Base-by-base conservation (phyloP, 2,797 vertebrate genomes). In the Neostethus bicornis region DNA sequence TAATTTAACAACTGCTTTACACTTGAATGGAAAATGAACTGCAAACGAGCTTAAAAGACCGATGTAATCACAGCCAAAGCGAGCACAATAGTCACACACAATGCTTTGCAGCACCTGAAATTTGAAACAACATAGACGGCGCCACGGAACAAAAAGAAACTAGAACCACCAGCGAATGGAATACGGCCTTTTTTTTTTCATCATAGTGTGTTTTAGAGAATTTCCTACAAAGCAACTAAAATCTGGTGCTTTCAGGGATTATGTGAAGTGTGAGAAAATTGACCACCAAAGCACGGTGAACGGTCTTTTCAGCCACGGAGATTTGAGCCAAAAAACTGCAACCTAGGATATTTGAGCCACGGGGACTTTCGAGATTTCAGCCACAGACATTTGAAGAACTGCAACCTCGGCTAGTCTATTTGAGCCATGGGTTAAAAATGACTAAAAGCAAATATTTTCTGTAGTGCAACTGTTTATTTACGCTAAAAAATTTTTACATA, bases 71-170 rank as follows among this genome's bases (percentile, higher is more conserved):
- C 61, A 49, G 52, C 54, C 57, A 53, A 49, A 61, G 45, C 1
- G 28, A 42, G 45, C 69, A 79, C 73, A 85, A 81, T 77, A 48
- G 69, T 73, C 60, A 65, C 29, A 44, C 73, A 61, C 35, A 32
- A 47, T 34, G 38, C 46, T 75, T 74, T 64, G 65, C 59, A 63
- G 64, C 53, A 81, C 67, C 73, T 82, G 73, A 76, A 76, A 86
- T 85, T 76, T 83, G 62, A 83, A 85, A 85, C 71, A 84, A 83
- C 80, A 84, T 53, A 79, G 81, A 79, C 60, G 56, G 76, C 72
- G 73, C 75, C 82, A 77, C 70, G 44, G 75, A 69, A 77, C 78
- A 86, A 87, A 80, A 63, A 72, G 47, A 76, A 66, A 72, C 57
- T 66, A 35, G 70, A 77, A 76, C 47, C 48, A 35, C 45, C 29